These are phyloP conservation scores for Cancer borealis DNA, from an alignment of 2,888 invertebrate species.

Conservation along the genomic window DNA sequence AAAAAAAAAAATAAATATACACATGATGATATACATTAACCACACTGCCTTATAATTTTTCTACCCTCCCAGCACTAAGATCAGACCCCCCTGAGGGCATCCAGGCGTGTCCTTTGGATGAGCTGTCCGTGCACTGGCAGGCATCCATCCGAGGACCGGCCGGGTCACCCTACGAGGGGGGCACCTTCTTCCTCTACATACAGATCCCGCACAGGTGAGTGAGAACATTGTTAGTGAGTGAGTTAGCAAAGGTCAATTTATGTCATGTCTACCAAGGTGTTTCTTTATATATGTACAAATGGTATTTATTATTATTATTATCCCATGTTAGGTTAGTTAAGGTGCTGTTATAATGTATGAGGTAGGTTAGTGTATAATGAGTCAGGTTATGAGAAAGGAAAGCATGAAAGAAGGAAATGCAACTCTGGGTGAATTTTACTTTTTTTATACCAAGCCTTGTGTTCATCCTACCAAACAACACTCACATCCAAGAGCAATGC, in stretches of 20 bases:
- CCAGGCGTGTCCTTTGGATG: conserved; percentile 89
- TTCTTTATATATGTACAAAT: neutral
- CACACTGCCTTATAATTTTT: neutral
- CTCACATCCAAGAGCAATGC: too few species aligned
- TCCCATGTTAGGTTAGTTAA: too few species aligned
- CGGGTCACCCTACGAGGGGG: conserved; percentile 96
- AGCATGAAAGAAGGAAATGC: too few species aligned
- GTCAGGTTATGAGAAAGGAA: too few species aligned
- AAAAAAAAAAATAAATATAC: too few species aligned
- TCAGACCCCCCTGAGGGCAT: conserved; percentile 93
- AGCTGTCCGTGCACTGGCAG: conserved; percentile 94
- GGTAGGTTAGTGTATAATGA: too few species aligned
- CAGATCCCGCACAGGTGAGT: conserved; percentile 84
- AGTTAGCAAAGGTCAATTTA: neutral
- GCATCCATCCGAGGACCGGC: conserved; percentile 94
- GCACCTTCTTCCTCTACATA: conserved; percentile 93
- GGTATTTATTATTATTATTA: too few species aligned
- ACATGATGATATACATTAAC: too few species aligned
- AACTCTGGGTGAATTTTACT: too few species aligned
- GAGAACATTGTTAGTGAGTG: neutral
- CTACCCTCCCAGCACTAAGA: conserved; percentile 82
- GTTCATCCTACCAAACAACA: too few species aligned
- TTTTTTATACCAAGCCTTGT: too few species aligned
- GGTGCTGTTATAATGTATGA: too few species aligned
- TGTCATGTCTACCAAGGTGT: neutral